Base-by-base conservation (phyloP, 2,113 vertebrate genomes). In the Pitta sordida region DNA sequence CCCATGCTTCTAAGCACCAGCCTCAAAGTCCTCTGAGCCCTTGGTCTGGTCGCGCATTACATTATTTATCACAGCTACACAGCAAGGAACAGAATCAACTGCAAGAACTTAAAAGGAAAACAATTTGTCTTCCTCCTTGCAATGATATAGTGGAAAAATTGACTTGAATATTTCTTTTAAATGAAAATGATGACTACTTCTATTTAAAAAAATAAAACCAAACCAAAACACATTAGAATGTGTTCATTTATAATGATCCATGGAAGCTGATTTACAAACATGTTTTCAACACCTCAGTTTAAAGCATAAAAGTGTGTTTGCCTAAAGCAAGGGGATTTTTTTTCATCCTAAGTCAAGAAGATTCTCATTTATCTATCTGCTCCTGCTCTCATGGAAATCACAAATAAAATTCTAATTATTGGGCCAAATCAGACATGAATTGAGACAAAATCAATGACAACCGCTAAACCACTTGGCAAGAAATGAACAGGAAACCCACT, bases 201-300 rank as follows among this genome's bases (percentile, higher is more conserved):
- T 63, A 58, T 71, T 36, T 39, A 21, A 77, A 81, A 55, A 49
- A 20, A 80, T 34, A 55, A 41, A 9, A 0, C 0, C 11, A 60
- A n/a, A 1, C 7, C n/a, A 83, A 36, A 36, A 48, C 13, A 1
- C 0, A 15, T 26, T 63, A 64, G 34, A 71, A 83, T 0, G 0
- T 67, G 15, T n/a, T 52, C 4, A 7, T 65, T 81, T 74, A 46
- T 44, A 65, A 83, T 11, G 18, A 12, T 68, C 36, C 3, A 4
- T 34, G 43, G 70, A 84, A 77, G 7, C 29, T 32, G 30, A 58
- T 32, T 84, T 64, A 3, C 76, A 80, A 55, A 34, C 20, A 74
- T 7, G 0, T 52, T 60, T 43, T 69, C 58, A 85, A 67, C 37
- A 36, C 13, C 5, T 77, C 13, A 49, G 5, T 81, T 89, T 46